Evolutionary conservation across 2,797 vertebrate species (phyloP).

Genomic region (Ciconia nigra): DNA sequence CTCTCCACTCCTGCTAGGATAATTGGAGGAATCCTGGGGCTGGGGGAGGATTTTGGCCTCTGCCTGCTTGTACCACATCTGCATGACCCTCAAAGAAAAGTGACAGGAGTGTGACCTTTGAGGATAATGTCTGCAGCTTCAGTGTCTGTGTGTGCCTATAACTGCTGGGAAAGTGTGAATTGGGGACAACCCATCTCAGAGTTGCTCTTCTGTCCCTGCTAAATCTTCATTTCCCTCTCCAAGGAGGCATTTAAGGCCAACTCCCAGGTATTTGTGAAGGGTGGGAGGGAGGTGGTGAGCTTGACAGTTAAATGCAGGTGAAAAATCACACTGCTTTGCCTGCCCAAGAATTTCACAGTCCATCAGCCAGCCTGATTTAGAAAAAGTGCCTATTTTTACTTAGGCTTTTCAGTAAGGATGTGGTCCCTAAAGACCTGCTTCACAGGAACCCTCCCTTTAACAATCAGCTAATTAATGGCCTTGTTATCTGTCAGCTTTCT

Average conservation of each 20-base stretch:
- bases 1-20: neutral
- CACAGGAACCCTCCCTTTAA: neutral
- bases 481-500: constrained; percentile 38
- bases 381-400: neutral
- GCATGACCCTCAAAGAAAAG: neutral
- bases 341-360: neutral
- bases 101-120: neutral
- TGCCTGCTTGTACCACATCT: neutral
- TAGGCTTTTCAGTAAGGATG: neutral
- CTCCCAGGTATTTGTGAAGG: neutral
- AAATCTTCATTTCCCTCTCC: neutral
- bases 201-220: neutral
- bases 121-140: neutral
- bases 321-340: neutral
- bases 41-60: neutral
- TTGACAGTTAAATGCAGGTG: neutral
- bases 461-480: constrained; percentile 39
- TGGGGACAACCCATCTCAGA: neutral
- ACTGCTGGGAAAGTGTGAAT: neutral
- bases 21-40: neutral
- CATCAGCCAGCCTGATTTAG: neutral
- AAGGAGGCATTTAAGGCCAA: neutral
- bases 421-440: neutral
- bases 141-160: rapidly evolving
- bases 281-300: neutral